Base-by-base conservation (phyloP, 2,888 invertebrate species). In the Nephrotoma flavescens region DNA sequence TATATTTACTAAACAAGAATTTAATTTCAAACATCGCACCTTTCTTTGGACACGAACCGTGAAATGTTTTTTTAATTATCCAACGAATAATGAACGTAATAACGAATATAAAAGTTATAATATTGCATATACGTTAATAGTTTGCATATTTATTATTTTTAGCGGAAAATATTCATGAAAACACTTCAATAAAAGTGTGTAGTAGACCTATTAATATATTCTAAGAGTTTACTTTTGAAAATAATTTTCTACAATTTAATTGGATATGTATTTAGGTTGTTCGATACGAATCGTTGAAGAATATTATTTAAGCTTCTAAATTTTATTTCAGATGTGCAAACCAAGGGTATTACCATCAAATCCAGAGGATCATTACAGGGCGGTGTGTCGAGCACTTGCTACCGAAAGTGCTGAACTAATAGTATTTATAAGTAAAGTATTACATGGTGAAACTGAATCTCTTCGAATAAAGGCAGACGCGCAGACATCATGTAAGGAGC, bases 341-440 rank as follows among this genome's bases (percentile, higher is more conserved):
- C 91, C 92, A 88, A 93, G 93, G 89, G 91, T 93, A 87, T 92
- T 90, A 88, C 90, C 92, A 88, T 90, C 91, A 88, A 90, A 90
- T 90, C 91, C 92, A 90, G 92, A 90, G 92, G 93, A 91, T 89
- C 93, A 89, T 91, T 98, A 98, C 93, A 95, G 95, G 90, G 97
- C 98, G 87, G 98, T 98, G 87, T 97, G 98, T 91, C 94, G 98
- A 88, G 98, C 98, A 87, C 94, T 98, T 89, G 97, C 98, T 87
- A 95, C 97, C 31, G 98, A 99, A 92, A 96, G 97, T 87, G 92
- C 97, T 88, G 98, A 98, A 92, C 93, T 99, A 89, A 95, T 96
- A 87, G 95, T 96, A 88, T 98, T 99, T 93, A 93, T 98, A 89
- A 96, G 97, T 90, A 95, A 96, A 91, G 97, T 98, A 86, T 91